These are phyloP conservation scores for Abrostola tripartita DNA, from an alignment of 2,888 invertebrate genomes.

Conservation along the genomic window DNA sequence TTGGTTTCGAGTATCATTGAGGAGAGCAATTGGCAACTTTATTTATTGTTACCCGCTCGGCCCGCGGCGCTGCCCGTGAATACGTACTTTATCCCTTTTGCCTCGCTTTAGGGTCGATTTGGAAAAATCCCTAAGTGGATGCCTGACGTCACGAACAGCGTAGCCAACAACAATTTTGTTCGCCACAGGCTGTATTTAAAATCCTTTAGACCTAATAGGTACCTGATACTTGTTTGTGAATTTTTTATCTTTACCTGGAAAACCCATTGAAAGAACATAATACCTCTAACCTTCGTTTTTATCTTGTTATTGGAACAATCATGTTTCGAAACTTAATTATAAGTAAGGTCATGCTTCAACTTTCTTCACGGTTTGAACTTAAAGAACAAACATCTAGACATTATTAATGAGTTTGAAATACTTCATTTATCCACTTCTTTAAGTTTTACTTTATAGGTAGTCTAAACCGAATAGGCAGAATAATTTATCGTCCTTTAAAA, in stretches of 20 bases:
- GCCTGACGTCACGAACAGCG: slow-evolving; percentile 42
- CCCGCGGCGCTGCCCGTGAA: slow-evolving; percentile 56
- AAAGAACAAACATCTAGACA: slow-evolving; percentile 28
- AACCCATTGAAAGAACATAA: slow-evolving; percentile 6
- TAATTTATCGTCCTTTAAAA: slow-evolving; percentile 22
- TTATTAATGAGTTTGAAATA: slow-evolving; percentile 43
- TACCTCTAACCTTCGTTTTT: not conserved
- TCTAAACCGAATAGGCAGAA: slow-evolving; percentile 22
- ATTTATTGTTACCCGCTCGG: slow-evolving; percentile 53
- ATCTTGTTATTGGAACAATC: slow-evolving; percentile 11
- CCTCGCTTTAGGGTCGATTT: slow-evolving; percentile 53
- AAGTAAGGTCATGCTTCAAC: slow-evolving; percentile 18
- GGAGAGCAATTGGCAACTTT: slow-evolving; percentile 55
- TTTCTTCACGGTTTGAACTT: slow-evolving; percentile 18
- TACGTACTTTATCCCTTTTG: slow-evolving; percentile 57
- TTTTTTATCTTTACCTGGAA: slow-evolving; percentile 8
- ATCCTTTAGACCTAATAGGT: slow-evolving; percentile 26
- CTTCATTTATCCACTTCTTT: slow-evolving; percentile 47
- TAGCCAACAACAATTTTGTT: slow-evolving; percentile 36
- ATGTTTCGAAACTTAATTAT: slow-evolving; percentile 17
- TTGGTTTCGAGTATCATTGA: slow-evolving; percentile 52
- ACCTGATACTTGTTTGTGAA: slow-evolving; percentile 19
- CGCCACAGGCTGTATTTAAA: slow-evolving; percentile 35
- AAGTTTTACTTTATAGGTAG: slow-evolving; percentile 27
- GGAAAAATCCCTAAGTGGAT: slow-evolving; percentile 55